A percentile compares a stretch with the other conserved stretches of the same genome.
Conservation (phyloP, 2,113 vertebrate genomes). For the Scytalopus superciliaris region DNA sequence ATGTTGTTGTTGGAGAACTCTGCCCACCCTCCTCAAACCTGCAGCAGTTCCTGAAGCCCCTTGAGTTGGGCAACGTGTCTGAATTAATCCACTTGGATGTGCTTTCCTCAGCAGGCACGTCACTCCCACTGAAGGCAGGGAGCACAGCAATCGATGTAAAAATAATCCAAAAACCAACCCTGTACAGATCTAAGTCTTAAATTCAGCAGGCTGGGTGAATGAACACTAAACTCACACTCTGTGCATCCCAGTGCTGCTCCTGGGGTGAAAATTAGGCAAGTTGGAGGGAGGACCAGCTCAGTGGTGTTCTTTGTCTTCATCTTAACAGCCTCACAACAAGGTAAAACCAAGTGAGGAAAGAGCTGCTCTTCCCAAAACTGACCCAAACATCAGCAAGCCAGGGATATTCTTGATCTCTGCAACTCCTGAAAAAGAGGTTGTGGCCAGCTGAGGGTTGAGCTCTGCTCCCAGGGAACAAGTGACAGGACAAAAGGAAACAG, state of each 20-base stretch:
- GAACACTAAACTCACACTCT: neutral
- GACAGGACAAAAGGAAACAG: neutral
- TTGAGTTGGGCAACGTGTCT: neutral
- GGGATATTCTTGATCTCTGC: neutral
- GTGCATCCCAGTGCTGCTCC: neutral
- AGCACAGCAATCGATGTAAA: neutral
- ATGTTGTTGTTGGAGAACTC: neutral
- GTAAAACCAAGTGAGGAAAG: neutral
- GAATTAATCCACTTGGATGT: neutral
- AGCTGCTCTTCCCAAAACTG: neutral
- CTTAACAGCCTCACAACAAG: accelerated
- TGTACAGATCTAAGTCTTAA: neutral
- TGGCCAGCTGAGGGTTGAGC: accelerated
- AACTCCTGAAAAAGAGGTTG: neutral
- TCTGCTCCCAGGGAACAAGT: neutral
- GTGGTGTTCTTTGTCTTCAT: neutral
- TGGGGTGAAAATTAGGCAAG: neutral
- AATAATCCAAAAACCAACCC: neutral
- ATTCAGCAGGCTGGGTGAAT: neutral
- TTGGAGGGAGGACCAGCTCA: neutral
- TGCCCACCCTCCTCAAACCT: neutral
- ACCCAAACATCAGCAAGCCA: neutral
- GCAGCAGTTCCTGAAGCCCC: neutral
- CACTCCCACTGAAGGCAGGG: neutral
- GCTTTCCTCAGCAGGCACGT: neutral